Conservation (phyloP, 2,888 invertebrate species). For the Buathra laborator region DNA sequence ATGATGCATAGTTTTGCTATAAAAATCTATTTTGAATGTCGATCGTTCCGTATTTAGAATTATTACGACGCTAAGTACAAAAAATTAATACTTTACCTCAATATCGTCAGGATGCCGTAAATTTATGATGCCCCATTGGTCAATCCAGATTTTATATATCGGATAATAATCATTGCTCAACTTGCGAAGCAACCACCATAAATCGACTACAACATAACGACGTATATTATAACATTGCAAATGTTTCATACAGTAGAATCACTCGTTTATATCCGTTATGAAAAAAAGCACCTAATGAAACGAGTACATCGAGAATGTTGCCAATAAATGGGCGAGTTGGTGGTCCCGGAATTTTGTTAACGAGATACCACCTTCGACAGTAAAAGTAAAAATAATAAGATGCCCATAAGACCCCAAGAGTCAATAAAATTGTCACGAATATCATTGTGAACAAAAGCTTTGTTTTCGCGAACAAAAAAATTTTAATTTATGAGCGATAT, state of each 20-base stretch:
- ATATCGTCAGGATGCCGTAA: slow-evolving; percentile 79
- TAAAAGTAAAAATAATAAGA: slow-evolving; percentile 64
- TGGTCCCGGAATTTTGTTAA: slow-evolving; percentile 82
- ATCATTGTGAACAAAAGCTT: background rate
- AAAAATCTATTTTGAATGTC: background rate
- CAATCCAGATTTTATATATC: slow-evolving; percentile 75
- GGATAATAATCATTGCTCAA: slow-evolving; percentile 75
- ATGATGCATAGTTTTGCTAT: too few species aligned
- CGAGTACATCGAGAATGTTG: slow-evolving; percentile 62
- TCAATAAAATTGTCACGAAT: background rate
- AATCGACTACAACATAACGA: slow-evolving; percentile 66
- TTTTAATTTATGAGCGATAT: too few species aligned
- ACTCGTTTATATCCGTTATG: background rate
- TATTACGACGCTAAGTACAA: background rate
- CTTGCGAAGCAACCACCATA: slow-evolving; percentile 71
- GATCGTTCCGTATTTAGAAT: background rate
- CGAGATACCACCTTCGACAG: slow-evolving; percentile 76
- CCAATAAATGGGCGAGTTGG: slow-evolving; percentile 72
- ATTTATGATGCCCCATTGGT: slow-evolving; percentile 68
- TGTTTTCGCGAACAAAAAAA: too few species aligned
- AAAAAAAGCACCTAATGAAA: slow-evolving; percentile 66
- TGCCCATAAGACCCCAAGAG: slow-evolving; percentile 37
- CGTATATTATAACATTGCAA: background rate
- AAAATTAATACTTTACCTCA: slow-evolving; percentile 74
- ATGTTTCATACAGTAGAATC: background rate